These are phyloP conservation scores for Rhabditoides inermis DNA, from an alignment of 2,888 invertebrate genomes.

Conservation along the genomic window DNA sequence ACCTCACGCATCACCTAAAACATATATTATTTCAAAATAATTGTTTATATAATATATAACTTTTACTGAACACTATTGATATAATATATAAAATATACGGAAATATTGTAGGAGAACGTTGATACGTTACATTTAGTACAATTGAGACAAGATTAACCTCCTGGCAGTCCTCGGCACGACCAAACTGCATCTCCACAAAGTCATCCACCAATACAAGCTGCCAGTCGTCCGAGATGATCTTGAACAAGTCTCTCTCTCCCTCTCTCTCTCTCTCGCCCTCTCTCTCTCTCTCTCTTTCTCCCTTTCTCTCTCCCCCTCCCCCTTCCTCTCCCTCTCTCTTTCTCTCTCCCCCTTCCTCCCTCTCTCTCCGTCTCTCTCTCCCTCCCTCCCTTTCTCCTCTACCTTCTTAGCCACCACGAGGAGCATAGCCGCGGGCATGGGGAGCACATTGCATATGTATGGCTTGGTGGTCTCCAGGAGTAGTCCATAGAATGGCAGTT, in stretches of 20 bases:
- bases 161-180: constrained; percentile 13
- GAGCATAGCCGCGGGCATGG: constrained; percentile 23
- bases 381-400: constrained; percentile 6
- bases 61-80: no score
- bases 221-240: constrained; percentile 18
- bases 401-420: constrained; percentile 30
- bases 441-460: constrained; percentile 35
- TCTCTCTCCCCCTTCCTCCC: not conserved
- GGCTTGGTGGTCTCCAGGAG: constrained; percentile 47
- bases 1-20: no score
- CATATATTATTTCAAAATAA: no score
- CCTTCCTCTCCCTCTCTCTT: not conserved
- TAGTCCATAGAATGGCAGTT: constrained; percentile 38
- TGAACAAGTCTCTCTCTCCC: no score
- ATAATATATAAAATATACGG: no score
- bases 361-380: not conserved
- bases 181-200: constrained; percentile 24
- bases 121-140: no score
- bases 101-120: no score
- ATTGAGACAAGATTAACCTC: constrained; percentile 14
- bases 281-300: constrained; percentile 6
- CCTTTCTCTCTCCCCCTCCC: not conserved
- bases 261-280: no score
- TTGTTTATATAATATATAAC: no score
- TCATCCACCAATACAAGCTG: constrained; percentile 18